A percentile compares a stretch with the other conserved stretches of the same genome.
phyloP scores from a whole-genome alignment of 2,113 vertebrate species.

The Ia io region DNA sequence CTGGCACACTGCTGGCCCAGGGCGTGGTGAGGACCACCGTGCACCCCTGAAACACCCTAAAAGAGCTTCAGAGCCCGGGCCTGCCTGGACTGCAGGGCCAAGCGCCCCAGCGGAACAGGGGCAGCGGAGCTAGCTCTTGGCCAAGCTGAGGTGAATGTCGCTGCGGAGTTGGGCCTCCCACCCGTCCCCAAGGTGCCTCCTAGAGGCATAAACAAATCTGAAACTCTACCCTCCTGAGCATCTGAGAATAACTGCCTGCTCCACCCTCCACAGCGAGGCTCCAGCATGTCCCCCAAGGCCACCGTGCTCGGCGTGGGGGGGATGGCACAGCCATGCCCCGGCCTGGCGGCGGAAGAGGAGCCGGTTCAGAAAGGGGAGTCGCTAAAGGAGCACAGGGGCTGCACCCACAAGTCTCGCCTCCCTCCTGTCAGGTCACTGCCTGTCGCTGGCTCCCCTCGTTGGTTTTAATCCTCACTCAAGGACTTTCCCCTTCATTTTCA shows the following conservation, averaged over 20 bases:
- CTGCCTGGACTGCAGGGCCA: too few relatives aligned
- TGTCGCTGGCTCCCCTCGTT: too few relatives aligned
- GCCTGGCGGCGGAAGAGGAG: not conserved
- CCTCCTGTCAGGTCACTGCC: not conserved
- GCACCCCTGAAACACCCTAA: not conserved
- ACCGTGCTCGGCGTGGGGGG: not conserved
- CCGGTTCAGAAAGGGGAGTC: not conserved
- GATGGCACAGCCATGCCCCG: not conserved
- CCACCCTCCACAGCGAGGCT: not conserved
- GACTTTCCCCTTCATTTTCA: too few relatives aligned
- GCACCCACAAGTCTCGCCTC: not conserved
- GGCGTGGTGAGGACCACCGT: not conserved
- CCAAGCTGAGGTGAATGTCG: not conserved
- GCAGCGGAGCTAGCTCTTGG: not conserved
- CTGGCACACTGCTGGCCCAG: too few relatives aligned
- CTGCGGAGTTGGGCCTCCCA: not conserved
- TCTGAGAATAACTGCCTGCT: constrained; percentile 74
- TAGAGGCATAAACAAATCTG: constrained; percentile 77
- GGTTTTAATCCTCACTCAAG: too few relatives aligned
- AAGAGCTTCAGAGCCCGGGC: not conserved
- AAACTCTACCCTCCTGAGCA: constrained; percentile 70
- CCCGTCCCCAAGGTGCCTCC: constrained; percentile 23
- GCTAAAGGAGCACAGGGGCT: not conserved
- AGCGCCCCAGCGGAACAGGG: not conserved
- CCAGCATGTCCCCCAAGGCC: not conserved